Evolutionary conservation across 2,888 invertebrate species (phyloP).

Genomic region (Drosophila monieri): DNA sequence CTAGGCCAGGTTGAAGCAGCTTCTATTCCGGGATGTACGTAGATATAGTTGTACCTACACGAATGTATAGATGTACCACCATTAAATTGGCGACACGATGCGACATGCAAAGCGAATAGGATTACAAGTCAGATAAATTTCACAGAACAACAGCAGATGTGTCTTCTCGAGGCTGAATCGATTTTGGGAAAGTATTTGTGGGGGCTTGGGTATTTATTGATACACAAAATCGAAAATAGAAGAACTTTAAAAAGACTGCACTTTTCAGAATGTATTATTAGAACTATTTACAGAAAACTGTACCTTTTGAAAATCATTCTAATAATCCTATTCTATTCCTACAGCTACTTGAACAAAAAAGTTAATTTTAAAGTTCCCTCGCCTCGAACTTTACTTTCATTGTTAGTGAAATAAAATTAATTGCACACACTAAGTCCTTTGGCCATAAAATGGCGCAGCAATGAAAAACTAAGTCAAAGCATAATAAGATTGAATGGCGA

Average conservation of each 20-base stretch:
- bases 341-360: neutral
- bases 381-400: neutral
- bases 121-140: slow-evolving; percentile 76
- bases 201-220: neutral
- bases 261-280: too few species aligned
- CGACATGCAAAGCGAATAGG: slow-evolving; percentile 62
- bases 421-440: slow-evolving; percentile 24
- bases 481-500: slow-evolving; percentile 33
- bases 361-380: neutral
- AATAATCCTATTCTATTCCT: neutral
- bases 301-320: neutral
- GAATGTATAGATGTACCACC: slow-evolving; percentile 61
- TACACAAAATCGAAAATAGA: neutral
- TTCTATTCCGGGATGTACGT: slow-evolving; percentile 14
- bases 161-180: slow-evolving; percentile 4
- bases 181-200: neutral
- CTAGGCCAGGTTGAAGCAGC: neutral
- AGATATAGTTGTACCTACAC: neutral
- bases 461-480: slow-evolving; percentile 35
- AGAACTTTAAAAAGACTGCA: neutral
- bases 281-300: too few species aligned
- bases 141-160: slow-evolving; percentile 35
- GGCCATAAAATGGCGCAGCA: slow-evolving; percentile 37
- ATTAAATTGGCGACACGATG: slow-evolving; percentile 60
- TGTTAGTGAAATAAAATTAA: slow-evolving; percentile 30